Evolutionary conservation across 2,797 vertebrate genomes (phyloP), one percentile per base, ranked within the genome.

Genomic region (Gadopsis marmoratus): DNA sequence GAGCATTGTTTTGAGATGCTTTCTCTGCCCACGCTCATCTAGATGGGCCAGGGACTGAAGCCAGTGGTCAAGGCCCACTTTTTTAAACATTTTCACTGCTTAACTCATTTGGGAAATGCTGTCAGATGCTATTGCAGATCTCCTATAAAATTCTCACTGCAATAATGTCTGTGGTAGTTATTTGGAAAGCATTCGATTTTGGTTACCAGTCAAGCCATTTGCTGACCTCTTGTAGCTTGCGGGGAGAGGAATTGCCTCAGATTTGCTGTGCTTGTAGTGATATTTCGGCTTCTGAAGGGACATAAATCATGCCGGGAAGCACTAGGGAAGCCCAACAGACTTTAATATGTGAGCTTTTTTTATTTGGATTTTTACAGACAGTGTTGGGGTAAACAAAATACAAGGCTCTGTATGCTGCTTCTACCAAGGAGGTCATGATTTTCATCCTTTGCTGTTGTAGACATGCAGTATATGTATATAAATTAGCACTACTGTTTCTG

Each of bases 41-140:
- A 58, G 14, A 62, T 62, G 23, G 45, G 14, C 13, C 45, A 14
- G 45, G 29, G 31, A 53, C 39, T 33, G 53, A 39, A 63, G 51
- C 17, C 56, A 63, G 51, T 77, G 74, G 50, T 69, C 51, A 41
- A 23, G 67, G 37, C 47, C 50, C 48, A 63, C 54, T 65, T 64
- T 59, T 45, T 35, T 37, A 19, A 65, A 70, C 7, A 54, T 74
- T 65, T 71, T 41, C 12, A 12, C 48, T 35, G 14, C 41, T 82
- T 54, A 39, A 19, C 47, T 75, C 48, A 39, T 60, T 19, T 74
- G 31, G 29, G 53, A 50, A 85, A 81, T 17, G 7, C 43, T 78
- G 39, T 69, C 50, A 74, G 33, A 56, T 62, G 33, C 19, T 19
- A 33, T 45, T 60, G 35, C 19, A 53, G 19, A 47, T 59, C 58